Evolutionary conservation across 1,140 invertebrate genomes (phyloP).

Genomic region (Drosophila gunungcola): DNA sequence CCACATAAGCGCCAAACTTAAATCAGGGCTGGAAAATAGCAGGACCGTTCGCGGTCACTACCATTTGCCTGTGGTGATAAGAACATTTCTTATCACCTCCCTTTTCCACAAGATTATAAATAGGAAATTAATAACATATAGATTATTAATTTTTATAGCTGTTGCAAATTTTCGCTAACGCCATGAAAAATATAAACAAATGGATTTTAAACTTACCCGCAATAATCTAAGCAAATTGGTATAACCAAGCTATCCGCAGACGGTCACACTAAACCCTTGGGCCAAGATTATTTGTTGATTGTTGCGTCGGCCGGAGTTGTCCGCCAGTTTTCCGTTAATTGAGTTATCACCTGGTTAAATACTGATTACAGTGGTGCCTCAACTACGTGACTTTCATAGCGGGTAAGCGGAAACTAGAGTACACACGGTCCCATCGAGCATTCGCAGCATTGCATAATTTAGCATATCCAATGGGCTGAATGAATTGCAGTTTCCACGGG

Average conservation of each 20-base stretch:
- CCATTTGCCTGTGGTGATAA: neutral
- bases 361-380: neutral
- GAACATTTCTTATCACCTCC: too few species aligned
- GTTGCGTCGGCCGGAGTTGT: neutral
- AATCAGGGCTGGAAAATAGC: neutral
- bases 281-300: slow-evolving; percentile 3
- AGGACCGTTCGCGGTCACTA: neutral
- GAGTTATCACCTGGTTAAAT: neutral
- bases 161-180: too few species aligned
- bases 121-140: too few species aligned
- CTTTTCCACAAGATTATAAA: neutral
- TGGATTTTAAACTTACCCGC: neutral
- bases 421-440: neutral
- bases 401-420: slow-evolving; percentile 1
- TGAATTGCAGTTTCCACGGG: slow-evolving; percentile 41
- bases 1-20: neutral
- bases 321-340: slow-evolving; percentile 11
- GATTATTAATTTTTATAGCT: too few species aligned
- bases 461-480: slow-evolving; percentile 35
- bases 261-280: neutral
- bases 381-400: neutral
- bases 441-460: slow-evolving; percentile 46
- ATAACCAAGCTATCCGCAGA: neutral
- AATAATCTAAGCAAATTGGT: neutral
- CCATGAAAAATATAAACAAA: neutral